phyloP scores from a whole-genome alignment of 2,888 invertebrate genomes.

The Embidobia sp. region DNA sequence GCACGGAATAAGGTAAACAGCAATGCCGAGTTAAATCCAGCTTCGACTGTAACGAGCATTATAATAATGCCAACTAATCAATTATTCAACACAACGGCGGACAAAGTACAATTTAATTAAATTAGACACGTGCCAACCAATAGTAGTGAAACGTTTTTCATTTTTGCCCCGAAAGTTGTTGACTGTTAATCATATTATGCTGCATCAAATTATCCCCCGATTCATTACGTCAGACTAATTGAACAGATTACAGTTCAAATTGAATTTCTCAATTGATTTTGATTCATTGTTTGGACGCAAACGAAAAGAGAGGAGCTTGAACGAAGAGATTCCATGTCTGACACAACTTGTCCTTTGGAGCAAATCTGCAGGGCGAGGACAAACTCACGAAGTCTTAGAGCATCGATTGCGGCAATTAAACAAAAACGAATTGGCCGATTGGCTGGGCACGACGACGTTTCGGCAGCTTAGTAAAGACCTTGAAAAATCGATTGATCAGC shows the following conservation, averaged over 20 bases:
- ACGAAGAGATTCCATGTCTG: conserved; percentile 83
- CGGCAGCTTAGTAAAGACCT: conserved; percentile 83
- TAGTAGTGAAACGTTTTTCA: too few species aligned
- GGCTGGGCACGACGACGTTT: conserved; percentile 84
- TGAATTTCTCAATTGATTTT: conserved; percentile 5
- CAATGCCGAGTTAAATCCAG: too few species aligned
- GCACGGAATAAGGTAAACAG: too few species aligned
- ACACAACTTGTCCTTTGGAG: conserved; percentile 85
- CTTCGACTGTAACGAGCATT: too few species aligned
- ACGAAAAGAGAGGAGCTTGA: conserved; percentile 80
- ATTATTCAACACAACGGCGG: too few species aligned
- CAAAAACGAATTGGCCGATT: conserved; percentile 84
- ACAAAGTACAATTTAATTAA: too few species aligned
- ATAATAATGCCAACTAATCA: too few species aligned
- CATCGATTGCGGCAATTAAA: conserved; percentile 84
- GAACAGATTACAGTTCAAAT: conserved; percentile 3
- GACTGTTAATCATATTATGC: neutral
- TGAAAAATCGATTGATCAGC: conserved; percentile 74
- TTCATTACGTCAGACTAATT: conserved; percentile 4
- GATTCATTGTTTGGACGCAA: too few species aligned
- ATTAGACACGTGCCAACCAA: too few species aligned
- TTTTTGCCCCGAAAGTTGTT: too few species aligned
- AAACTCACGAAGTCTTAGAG: conserved; percentile 83
- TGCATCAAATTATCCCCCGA: neutral
- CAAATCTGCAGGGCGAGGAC: conserved; percentile 83